Evolutionary conservation across 2,888 invertebrate species (phyloP), one percentile per base, ranked within the genome.

Genomic region (Hypselothyrea guttata): DNA sequence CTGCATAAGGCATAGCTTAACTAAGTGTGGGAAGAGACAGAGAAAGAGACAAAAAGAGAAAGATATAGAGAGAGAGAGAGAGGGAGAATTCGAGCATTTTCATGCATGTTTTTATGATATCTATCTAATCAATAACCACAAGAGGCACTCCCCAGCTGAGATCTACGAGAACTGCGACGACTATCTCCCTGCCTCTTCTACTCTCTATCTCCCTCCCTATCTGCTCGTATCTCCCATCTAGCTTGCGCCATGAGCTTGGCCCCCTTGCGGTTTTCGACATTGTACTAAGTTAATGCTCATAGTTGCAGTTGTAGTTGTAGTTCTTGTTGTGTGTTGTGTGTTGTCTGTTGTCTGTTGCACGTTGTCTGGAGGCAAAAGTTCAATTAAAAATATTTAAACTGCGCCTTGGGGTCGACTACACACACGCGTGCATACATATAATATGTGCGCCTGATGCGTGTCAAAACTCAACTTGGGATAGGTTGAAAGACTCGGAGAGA

Each of bases 391-490:
- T 75, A 72, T 81, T 73, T 82, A 77, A 84, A 73, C 84, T 73
- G 57, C 71, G 58, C 64, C 55, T 46, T 55, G 60, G 52, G 56
- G 52, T 45, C 51, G 59, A 45, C 59, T 49, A 51, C 57, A 44
- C 37, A 47, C 51, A 27, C 38, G 9, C 15, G 11, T 15, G 15
- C 38, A 22, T 44, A 33, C 55, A 37, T 33, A 45, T 42, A 22
- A 44, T 45, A 33, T 54, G 52, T 47, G 42, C 60, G 59, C 42
- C 67, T 64, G 84, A 86, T 86, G 87, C 87, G 86, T 88, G 86
- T 88, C 85, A 87, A 86, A 84, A 86, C 79, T 79, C 74, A 84
- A 86, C 88, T 88, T 88, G 88, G 88, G 87, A 87, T 88, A 88
- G 87, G 87, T 88, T 88, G 86, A 82, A 85, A 76, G 72, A 79